These are phyloP conservation scores for Brenthis daphne DNA, from an alignment of 2,888 invertebrate genomes.

Conservation along the genomic window DNA sequence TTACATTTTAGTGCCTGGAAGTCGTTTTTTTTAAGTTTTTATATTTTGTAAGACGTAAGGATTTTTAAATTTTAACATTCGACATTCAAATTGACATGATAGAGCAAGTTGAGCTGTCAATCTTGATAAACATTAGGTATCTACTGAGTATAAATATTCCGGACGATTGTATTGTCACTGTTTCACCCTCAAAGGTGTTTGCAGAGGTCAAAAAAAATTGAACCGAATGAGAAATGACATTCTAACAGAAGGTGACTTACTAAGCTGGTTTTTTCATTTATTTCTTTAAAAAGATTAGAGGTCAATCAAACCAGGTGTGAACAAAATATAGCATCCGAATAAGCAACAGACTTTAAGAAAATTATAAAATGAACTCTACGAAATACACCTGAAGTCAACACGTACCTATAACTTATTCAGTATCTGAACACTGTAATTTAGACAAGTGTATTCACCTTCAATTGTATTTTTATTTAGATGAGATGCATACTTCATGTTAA, in stretches of 20 bases:
- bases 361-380: constrained; percentile 13
- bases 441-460: constrained; percentile 45
- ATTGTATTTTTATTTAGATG: constrained; percentile 53
- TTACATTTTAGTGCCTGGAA: too few species aligned
- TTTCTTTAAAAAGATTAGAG: neutral
- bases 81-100: too few species aligned
- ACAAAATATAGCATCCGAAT: neutral
- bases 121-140: neutral
- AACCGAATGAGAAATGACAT: neutral
- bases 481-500: constrained; percentile 48
- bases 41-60: too few species aligned
- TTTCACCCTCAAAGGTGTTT: neutral
- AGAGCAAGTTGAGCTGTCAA: neutral
- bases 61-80: too few species aligned
- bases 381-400: constrained; percentile 27
- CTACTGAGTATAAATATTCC: neutral
- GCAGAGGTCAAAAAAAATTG: constrained; percentile 2
- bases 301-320: neutral
- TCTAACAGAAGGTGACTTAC: too few species aligned
- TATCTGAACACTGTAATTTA: constrained; percentile 39
- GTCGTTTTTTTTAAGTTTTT: neutral
- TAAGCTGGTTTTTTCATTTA: neutral
- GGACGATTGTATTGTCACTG: neutral
- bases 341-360: neutral
- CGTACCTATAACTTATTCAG: constrained; percentile 36